Conservation (phyloP, 2,113 vertebrate species). For the Cheirogaleus medius region DNA sequence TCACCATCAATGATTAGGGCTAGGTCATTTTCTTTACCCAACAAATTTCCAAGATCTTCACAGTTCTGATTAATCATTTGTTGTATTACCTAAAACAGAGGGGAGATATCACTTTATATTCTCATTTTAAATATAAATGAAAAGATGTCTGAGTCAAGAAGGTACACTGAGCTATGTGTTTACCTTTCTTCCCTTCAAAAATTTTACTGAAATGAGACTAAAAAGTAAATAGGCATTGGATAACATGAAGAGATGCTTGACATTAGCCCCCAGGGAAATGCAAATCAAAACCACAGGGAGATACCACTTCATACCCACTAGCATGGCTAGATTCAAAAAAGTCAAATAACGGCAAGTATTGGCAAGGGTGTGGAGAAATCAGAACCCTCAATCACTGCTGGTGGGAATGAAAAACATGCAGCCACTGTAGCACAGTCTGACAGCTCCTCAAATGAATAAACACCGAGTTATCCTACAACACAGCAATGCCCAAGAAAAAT, state of each 20-base stretch:
- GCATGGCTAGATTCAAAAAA: not conserved
- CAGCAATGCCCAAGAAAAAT: too few species aligned
- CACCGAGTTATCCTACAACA: not conserved
- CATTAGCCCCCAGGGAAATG: not conserved
- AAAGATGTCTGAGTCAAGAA: not conserved
- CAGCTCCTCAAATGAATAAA: not conserved
- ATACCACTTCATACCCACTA: not conserved
- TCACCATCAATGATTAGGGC: slow-evolving; percentile 44
- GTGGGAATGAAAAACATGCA: not conserved
- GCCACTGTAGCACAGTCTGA: not conserved
- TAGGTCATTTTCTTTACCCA: slow-evolving; percentile 49
- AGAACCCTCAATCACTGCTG: not conserved
- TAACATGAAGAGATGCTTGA: not conserved
- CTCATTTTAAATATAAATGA: not conserved
- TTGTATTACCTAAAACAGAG: slow-evolving; percentile 51
- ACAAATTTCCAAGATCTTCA: not conserved
- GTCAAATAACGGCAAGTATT: not conserved
- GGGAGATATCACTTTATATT: not conserved
- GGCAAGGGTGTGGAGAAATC: not conserved
- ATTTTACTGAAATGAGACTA: not conserved
- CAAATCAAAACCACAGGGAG: not conserved
- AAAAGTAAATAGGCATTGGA: not conserved
- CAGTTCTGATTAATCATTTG: not conserved
- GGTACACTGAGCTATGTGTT: not conserved
- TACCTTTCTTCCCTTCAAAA: not conserved